A percentile compares a stretch with the other conserved stretches of the same genome.
phyloP scores from a whole-genome alignment of 2,797 vertebrate genomes.

The Schizopygopsis pylzovi region DNA sequence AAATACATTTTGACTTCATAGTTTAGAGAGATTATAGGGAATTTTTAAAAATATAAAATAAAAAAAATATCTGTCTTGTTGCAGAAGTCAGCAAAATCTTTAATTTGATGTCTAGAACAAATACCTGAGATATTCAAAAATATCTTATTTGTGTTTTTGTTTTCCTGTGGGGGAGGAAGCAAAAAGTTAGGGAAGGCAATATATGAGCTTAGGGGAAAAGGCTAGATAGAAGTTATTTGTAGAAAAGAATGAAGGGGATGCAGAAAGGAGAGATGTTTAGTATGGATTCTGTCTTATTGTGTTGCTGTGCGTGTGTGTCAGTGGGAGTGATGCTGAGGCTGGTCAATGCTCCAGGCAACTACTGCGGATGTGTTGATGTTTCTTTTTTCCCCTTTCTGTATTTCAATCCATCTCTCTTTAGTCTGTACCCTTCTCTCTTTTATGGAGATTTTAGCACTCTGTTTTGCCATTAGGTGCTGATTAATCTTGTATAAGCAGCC shows the following conservation, averaged over 20 bases:
- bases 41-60: background rate
- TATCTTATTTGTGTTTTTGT: background rate
- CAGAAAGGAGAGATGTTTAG: constrained; percentile 22
- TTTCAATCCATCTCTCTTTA: constrained; percentile 35
- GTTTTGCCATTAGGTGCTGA: constrained; percentile 52
- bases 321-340: constrained; percentile 39
- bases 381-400: constrained; percentile 12
- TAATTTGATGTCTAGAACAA: background rate
- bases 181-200: background rate
- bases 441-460: constrained; percentile 44
- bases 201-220: background rate
- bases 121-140: background rate
- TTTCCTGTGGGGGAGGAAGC: background rate
- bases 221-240: background rate
- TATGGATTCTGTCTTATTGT: constrained; percentile 34
- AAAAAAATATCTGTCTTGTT: background rate
- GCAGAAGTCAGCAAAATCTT: background rate
- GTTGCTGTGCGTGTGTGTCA: constrained; percentile 26
- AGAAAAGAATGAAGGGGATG: background rate
- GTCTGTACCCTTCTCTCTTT: constrained; percentile 26
- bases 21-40: background rate
- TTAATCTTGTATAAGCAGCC: constrained; percentile 50
- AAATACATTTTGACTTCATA: background rate
- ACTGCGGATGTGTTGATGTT: constrained; percentile 11
- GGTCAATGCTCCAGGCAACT: constrained; percentile 29